Evolutionary conservation across 2,888 invertebrate genomes (phyloP), one percentile per base, ranked within the genome.

Genomic region (Hyppa rectilinea): DNA sequence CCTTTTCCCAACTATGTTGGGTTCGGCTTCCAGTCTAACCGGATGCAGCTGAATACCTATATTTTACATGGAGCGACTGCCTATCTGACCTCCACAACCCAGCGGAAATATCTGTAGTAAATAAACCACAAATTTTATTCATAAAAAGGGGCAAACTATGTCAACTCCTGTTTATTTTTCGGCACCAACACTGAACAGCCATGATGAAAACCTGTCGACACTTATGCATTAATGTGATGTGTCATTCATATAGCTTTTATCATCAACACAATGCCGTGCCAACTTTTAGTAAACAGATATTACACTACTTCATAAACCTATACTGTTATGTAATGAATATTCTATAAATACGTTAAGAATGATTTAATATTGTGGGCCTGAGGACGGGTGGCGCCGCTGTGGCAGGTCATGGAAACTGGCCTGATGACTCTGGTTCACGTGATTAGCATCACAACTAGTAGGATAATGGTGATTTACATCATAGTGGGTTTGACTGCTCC

Each of bases 181-280:
- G 45, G n/a, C 45, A 50, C 58, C 40, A 61, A 49, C 26, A 38
- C 64, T 66, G 50, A 66, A 66, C 38, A 31, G 50, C 45, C 31
- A 43, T 65, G 59, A 62, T 65, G 52, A 60, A 75, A 79, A 62
- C 31, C 65, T 59, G 68, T 79, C 76, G 47, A 64, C 73, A 65
- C 49, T 75, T 69, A 45, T 61, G 80, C 71, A 80, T 66, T 80
- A 80, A 78, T 75, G 68, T 53, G 52, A 56, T 61, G 58, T 80
- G 80, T 71, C 80, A 71, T 56, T 62, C 71, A 75, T 73, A 47
- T 14, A 56, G 61, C 61, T 67, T 68, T 63, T 75, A 78, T 75
- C 52, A 61, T 63, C 50, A 65, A 60, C 43, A 60, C 59, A 74
- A 60, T 63, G 40, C 36, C 43, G 58, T 75, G 80, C 71, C 80